Base-by-base conservation (phyloP, 2,888 invertebrate genomes). In the Pyrrhosoma nymphula region DNA sequence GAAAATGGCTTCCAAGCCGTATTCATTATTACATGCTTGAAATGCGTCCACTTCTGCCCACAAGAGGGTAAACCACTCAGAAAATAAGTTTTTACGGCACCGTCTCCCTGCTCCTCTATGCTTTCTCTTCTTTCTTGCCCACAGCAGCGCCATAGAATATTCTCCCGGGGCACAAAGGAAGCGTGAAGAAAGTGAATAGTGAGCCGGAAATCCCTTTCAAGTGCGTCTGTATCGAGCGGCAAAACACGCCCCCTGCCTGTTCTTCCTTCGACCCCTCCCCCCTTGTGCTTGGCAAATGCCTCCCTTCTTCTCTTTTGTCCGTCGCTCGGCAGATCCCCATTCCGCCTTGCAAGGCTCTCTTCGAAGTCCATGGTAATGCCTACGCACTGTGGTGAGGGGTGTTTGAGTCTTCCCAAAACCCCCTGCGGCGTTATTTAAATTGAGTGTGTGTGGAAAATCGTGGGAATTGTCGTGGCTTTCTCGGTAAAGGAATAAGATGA, bases 141-240 rank as follows among this genome's bases (percentile, higher is more conserved):
- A 1, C 82, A 35, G 8, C 82, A 18, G 26, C 0, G 60, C 60
- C 20, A 14, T 1, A 2, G 26, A 35, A 82, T 82, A 82, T 26
- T 35, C 30, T 16, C 16, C 30, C 35, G 23, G 35, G 35, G 82
- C 14, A 82, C 30, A 82, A 82, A 82, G 82, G 82, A 35, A 82
- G 82, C n/a, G 82, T 82, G 82, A 82, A 82, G 82, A 82, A 82
- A 82, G 82, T 82, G 35, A 82, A 82, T 30, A 82, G 82, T 14
- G 82, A 35, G 82, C 82, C 82, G 82, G 82, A 82, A 82, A 82
- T 82, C 82, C 82, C 82, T 82, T 82, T 82, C 82, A 82, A 82
- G 82, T 82, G 82, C 82, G n/a, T 82, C 30, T 82, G 82, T 26
- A 82, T 82, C 82, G 82, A 82, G 35, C 60, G 35, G 82, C 23